Base-by-base conservation (phyloP, 2,888 invertebrate genomes). In the Automeris io region DNA sequence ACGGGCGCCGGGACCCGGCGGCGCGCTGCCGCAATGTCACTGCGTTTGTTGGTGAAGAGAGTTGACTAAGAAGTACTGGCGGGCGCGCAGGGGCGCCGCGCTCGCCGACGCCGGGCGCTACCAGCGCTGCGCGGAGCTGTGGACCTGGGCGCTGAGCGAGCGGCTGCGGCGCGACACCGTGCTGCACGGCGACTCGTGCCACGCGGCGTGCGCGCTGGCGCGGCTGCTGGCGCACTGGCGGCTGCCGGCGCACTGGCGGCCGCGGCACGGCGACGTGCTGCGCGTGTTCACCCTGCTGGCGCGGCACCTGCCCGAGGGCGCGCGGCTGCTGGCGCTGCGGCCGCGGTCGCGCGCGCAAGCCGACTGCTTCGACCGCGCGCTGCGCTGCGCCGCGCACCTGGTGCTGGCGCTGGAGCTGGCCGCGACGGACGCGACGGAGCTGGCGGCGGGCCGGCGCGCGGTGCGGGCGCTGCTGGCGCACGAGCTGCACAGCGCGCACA, bases 61-160 rank as follows among this genome's bases (percentile, higher is more conserved):
- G 22, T 18, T 25, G 13, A 31, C 19, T 2, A 4, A 11, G 22
- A 2, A 19, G 18, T 18, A 3, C 33, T 33, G 37, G 39, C 34
- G 37, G 36, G 13, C 78, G 21, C n/a, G 64, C 59, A 79, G 91
- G 45, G 93, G 93, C 37, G 93, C 93, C 1, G 88, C 91, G 0
- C 92, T 92, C 72, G 92, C 91, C 3, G 93, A 93, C 66, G 89
- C 91, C 18, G 76, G 91, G 63, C 89, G 91, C 39, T 93, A 94
- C 74, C 94, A 95, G 73, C 89, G 93, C 46, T 96, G 96, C 78
- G 92, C 95, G 47, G 94, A 95, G 71, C 87, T 97, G 39, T 97
- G 97, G 97, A 88, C 90, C 43, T 91, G 95, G 75, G 93, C 94
- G 37, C 87, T 96, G 39, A 91, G 93, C 70, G 89, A 96, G 45